phyloP scores from a whole-genome alignment of 2,797 vertebrate species.

The Sarcophilus harrisii region DNA sequence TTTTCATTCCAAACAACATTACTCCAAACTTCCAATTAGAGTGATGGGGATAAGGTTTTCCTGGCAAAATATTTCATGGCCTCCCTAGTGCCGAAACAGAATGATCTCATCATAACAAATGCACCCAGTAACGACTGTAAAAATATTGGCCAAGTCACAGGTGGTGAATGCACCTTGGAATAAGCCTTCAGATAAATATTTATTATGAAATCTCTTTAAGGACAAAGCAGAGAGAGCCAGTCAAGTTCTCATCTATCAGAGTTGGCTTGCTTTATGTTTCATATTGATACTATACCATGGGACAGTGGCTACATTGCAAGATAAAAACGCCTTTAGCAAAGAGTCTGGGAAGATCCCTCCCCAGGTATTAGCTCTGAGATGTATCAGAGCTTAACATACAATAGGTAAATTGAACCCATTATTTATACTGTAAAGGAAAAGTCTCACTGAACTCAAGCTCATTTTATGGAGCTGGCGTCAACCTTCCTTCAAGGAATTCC shows the following conservation, averaged over 20 bases:
- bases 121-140: not conserved
- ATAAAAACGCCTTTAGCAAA: conserved; percentile 4
- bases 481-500: not conserved
- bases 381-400: not conserved
- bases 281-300: not conserved
- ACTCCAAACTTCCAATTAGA: not conserved
- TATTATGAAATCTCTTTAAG: conserved; percentile 14
- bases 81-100: not conserved
- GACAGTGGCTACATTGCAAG: conserved; percentile 2
- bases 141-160: not conserved
- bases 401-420: not conserved
- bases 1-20: not conserved
- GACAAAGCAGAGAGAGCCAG: not conserved
- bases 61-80: not conserved
- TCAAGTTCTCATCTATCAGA: not conserved
- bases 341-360: not conserved
- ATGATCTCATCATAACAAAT: not conserved
- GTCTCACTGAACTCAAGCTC: not conserved
- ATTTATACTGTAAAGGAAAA: not conserved
- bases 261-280: not conserved
- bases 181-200: not conserved
- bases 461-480: not conserved
- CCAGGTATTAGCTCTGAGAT: not conserved
- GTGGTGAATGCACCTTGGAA: not conserved
- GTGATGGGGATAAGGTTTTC: not conserved